These are phyloP conservation scores for Spodoptera litura DNA, from an alignment of 1,140 invertebrate genomes.

Conservation along the genomic window DNA sequence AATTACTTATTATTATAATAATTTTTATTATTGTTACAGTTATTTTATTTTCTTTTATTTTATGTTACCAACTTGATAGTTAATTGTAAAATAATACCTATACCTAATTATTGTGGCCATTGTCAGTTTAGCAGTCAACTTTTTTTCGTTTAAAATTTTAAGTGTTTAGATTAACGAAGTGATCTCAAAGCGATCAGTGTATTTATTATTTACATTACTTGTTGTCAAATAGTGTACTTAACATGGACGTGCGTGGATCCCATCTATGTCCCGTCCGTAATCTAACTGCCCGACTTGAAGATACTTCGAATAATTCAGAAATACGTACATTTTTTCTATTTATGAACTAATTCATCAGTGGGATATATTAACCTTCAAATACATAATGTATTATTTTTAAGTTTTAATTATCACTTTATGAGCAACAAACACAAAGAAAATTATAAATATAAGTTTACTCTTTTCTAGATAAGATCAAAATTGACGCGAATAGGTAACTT, in stretches of 20 bases:
- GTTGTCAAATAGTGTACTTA: constrained; percentile 81
- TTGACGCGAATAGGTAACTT: neutral
- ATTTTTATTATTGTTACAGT: constrained; percentile 49
- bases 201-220: constrained; percentile 79
- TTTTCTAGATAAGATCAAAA: neutral
- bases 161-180: constrained; percentile 76
- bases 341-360: neutral
- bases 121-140: constrained; percentile 68
- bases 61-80: constrained; percentile 72
- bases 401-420: constrained; percentile 1
- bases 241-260: constrained; percentile 23
- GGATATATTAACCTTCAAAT: neutral
- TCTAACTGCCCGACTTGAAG: neutral
- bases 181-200: constrained; percentile 84
- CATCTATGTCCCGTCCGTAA: constrained; percentile 5
- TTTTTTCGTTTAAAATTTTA: constrained; percentile 74
- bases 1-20: constrained; percentile 53
- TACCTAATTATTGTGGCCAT: constrained; percentile 68
- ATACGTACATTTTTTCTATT: too few species aligned
- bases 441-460: constrained; percentile 20
- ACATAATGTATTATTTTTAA: neutral
- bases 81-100: constrained; percentile 55
- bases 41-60: constrained; percentile 61
- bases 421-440: neutral
- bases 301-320: constrained; percentile 30